These are phyloP conservation scores for Boleophthalmus pectinirostris DNA, from an alignment of 2,113 vertebrate species.

Conservation along the genomic window DNA sequence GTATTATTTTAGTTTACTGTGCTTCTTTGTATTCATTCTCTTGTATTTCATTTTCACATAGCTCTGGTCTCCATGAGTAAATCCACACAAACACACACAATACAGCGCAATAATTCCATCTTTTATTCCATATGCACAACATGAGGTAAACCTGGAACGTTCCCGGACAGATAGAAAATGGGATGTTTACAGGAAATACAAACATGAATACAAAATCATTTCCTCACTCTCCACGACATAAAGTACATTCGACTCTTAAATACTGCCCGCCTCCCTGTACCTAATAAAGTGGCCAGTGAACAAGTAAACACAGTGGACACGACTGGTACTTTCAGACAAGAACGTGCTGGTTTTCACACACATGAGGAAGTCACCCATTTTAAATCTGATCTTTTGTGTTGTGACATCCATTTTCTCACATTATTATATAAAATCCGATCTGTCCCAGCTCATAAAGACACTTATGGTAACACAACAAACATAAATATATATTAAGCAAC, in stretches of 20 bases:
- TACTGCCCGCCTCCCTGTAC: not conserved
- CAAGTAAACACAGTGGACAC: not conserved
- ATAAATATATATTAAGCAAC: not conserved
- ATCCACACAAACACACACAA: slow-evolving; percentile 12
- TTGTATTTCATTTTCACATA: too few species aligned
- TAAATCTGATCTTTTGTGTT: too few species aligned
- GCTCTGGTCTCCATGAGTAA: not conserved
- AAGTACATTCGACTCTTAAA: not conserved
- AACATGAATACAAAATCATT: not conserved
- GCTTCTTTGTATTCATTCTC: too few species aligned
- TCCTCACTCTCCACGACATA: not conserved
- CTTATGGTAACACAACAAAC: not conserved
- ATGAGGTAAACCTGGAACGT: slow-evolving; percentile 20
- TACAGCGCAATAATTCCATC: slow-evolving; percentile 12
- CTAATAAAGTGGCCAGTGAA: not conserved
- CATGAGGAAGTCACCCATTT: not conserved
- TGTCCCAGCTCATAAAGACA: not conserved
- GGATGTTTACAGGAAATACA: not conserved
- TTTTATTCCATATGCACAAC: slow-evolving; percentile 38
- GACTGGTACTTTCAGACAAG: not conserved
- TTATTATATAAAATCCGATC: too few species aligned
- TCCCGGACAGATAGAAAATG: slow-evolving; percentile 5
- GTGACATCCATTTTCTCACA: too few species aligned
- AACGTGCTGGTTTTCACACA: not conserved
- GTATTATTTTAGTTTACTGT: too few species aligned